A percentile compares a stretch with the other conserved stretches of the same genome.
Conservation (phyloP, 2,888 invertebrate genomes). For the Phaedon cochleariae region DNA sequence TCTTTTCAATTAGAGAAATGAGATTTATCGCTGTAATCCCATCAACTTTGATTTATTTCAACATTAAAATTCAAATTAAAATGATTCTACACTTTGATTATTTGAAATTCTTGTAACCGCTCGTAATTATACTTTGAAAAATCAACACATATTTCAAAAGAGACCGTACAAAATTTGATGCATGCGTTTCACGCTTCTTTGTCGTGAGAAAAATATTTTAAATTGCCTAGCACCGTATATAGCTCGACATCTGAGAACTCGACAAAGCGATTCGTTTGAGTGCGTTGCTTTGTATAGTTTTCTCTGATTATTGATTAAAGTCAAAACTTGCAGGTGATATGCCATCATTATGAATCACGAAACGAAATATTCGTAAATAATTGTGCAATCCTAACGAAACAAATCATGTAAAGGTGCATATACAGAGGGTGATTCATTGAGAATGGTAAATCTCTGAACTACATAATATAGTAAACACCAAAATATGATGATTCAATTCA, state of each 20-base stretch:
- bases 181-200: background rate
- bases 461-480: no score
- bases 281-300: background rate
- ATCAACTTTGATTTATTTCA: background rate
- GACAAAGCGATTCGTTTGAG: background rate
- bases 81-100: conserved; percentile 3
- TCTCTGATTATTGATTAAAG: background rate
- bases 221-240: background rate
- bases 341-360: no score
- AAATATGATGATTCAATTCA: no score
- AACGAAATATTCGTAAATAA: no score
- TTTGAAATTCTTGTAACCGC: background rate
- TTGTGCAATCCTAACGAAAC: no score
- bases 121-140: background rate
- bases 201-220: conserved; percentile 11
- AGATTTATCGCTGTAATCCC: background rate
- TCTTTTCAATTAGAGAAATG: background rate
- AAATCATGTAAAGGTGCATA: no score
- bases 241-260: background rate
- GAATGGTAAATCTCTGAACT: no score
- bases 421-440: no score
- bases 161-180: conserved; percentile 14
- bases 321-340: background rate
- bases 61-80: conserved; percentile 4
- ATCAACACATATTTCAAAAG: background rate